These are phyloP conservation scores for Pantherophis guttatus DNA, from an alignment of 2,113 vertebrate species.

Conservation along the genomic window DNA sequence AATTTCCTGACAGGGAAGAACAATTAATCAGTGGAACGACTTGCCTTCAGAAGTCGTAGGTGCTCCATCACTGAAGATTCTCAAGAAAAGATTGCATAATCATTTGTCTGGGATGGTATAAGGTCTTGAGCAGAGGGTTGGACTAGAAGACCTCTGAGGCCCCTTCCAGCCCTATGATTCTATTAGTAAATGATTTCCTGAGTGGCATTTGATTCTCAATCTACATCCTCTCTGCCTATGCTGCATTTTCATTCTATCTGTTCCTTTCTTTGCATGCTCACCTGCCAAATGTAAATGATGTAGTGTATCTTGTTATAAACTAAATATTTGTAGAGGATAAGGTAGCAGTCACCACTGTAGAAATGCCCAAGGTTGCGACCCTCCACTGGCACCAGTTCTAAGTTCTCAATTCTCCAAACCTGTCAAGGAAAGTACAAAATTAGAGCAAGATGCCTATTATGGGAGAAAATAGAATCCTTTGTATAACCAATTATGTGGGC, in stretches of 20 bases:
- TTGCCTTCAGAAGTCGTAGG: no score
- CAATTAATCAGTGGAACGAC: no score
- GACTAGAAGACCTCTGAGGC: no score
- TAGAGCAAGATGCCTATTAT: rapidly evolving
- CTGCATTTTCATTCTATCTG: not conserved
- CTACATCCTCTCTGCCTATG: not conserved
- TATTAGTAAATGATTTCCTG: no score
- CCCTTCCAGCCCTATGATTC: no score
- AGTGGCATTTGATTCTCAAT: not conserved
- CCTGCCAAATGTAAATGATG: conserved; percentile 88
- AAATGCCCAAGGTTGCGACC: conserved; percentile 82
- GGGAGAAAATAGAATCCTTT: not conserved
- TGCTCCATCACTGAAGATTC: no score
- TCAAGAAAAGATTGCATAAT: no score
- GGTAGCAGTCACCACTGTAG: conserved; percentile 85
- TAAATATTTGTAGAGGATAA: conserved; percentile 82
- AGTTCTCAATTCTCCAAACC: conserved; percentile 82
- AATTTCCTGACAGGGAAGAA: no score
- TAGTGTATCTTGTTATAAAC: conserved; percentile 76
- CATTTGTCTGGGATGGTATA: no score
- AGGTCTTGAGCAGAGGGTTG: no score
- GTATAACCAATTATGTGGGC: not conserved
- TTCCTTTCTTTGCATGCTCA: conserved; percentile 50
- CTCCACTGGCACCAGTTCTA: conserved; percentile 76
- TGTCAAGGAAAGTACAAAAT: conserved; percentile 34